Percentiles rank a stretch among this genome's conserved stretches.
Conservation (phyloP, 2,797 vertebrate species). For the Thalassophryne amazonica region DNA sequence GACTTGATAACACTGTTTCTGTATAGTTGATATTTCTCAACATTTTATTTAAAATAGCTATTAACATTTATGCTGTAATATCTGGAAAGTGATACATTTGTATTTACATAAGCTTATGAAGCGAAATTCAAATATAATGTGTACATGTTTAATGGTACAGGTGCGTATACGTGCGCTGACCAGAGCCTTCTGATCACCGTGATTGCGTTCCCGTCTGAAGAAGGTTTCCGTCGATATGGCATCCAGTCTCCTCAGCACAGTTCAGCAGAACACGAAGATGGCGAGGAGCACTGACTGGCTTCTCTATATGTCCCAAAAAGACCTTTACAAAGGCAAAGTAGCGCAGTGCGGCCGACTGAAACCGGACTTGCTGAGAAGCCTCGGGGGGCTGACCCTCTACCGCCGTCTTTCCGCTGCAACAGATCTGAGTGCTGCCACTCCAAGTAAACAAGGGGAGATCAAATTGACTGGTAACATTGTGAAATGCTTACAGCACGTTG, state of each 20-base stretch:
- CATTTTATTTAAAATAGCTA: constrained; percentile 74
- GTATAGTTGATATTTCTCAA: constrained; percentile 58
- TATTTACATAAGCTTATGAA: constrained; percentile 83
- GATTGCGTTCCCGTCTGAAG: constrained; percentile 31
- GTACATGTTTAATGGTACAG: constrained; percentile 51
- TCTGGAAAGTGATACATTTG: constrained; percentile 77
- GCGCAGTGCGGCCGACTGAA: constrained; percentile 22
- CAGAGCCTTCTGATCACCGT: constrained; percentile 37
- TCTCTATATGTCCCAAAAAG: constrained; percentile 1
- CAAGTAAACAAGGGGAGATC: constrained; percentile 20
- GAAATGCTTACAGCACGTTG: constrained; percentile 53
- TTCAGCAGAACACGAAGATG: constrained; percentile 39
- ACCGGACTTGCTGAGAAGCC: constrained; percentile 1
- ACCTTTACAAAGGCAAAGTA: constrained; percentile 9
- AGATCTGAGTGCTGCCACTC: background rate
- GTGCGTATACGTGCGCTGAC: constrained; percentile 47
- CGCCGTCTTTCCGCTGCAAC: constrained; percentile 6
- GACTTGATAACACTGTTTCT: constrained; percentile 76
- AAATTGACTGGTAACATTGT: constrained; percentile 24
- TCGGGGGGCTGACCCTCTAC: background rate
- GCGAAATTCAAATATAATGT: constrained; percentile 74
- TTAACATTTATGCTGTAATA: constrained; percentile 77
- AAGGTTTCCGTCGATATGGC: constrained; percentile 21
- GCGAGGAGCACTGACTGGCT: constrained; percentile 6
- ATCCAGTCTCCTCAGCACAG: constrained; percentile 33